Evolutionary conservation across 2,797 vertebrate genomes (phyloP).

Genomic region (Pipistrellus pipistrellus): DNA sequence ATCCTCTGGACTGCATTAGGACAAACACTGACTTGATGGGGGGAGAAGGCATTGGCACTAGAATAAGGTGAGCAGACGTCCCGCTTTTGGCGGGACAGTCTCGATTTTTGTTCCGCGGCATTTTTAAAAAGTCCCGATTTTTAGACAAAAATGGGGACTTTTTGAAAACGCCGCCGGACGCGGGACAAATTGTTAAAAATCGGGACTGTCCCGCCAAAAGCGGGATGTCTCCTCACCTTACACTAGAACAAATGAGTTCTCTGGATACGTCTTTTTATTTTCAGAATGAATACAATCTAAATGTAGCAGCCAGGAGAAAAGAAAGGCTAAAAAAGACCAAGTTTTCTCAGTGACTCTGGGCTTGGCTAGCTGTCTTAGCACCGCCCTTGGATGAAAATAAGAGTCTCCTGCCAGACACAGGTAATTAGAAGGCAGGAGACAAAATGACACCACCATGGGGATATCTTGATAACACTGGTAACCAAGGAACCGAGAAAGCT

Average conservation of each 20-base stretch:
- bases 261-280: conserved; percentile 19
- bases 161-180: accelerated
- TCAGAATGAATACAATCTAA: conserved; percentile 45
- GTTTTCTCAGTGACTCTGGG: conserved; percentile 3
- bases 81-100: too few species aligned
- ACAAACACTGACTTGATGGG: background rate
- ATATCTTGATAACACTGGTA: background rate
- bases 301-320: background rate
- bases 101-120: too few species aligned
- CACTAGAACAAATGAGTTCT: background rate
- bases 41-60: background rate
- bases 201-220: too few species aligned
- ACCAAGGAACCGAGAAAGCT: background rate
- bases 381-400: background rate
- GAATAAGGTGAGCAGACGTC: too few species aligned
- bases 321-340: conserved; percentile 1
- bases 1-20: background rate
- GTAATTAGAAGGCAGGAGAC: conserved; percentile 49
- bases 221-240: too few species aligned
- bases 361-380: background rate
- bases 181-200: too few species aligned
- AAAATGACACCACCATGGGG: background rate
- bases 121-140: too few species aligned
- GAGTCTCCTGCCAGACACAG: background rate
- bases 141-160: too few species aligned